Conservation (phyloP, 2,888 invertebrate genomes). For the Rhorus exstirpatorius region DNA sequence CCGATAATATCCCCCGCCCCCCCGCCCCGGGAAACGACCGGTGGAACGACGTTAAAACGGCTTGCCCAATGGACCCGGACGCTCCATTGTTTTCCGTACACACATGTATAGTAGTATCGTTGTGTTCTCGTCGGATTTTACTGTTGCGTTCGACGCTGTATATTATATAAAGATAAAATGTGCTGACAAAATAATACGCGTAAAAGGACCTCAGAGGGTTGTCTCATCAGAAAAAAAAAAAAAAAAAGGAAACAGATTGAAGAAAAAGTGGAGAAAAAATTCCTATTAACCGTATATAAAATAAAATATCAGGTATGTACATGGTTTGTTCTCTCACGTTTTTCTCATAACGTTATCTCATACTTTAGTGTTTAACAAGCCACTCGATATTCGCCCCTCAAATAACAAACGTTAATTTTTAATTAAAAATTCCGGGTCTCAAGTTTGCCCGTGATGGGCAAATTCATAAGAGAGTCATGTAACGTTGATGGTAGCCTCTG, state of each 20-base stretch:
- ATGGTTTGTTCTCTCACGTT: constrained; percentile 37
- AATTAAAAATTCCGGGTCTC: constrained; percentile 63
- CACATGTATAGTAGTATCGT: constrained; percentile 2
- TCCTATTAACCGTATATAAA: neutral
- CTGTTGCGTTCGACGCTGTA: constrained; percentile 8
- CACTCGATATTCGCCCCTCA: constrained; percentile 24
- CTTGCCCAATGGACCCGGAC: constrained; percentile 41
- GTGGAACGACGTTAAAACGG: constrained; percentile 50
- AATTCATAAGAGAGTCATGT: constrained; percentile 51
- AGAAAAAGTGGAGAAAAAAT: neutral
- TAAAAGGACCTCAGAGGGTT: neutral
- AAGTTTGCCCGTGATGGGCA: constrained; percentile 34
- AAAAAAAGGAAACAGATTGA: neutral
- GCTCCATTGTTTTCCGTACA: constrained; percentile 46
- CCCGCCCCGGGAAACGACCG: constrained; percentile 40
- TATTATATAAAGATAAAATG: constrained; percentile 12
- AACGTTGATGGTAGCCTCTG: neutral
- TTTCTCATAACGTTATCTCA: constrained; percentile 28
- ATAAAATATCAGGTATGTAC: neutral
- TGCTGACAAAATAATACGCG: constrained; percentile 16
- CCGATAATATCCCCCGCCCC: constrained; percentile 55
- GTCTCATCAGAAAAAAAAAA: no score
- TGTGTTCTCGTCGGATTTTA: constrained; percentile 36
- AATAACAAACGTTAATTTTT: constrained; percentile 54
- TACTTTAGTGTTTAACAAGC: constrained; percentile 38